Percentiles rank a stretch among this genome's conserved stretches.
These are phyloP conservation scores for Brachionus koreanus DNA, from an alignment of 1,140 invertebrate genomes.

Conservation along the genomic window DNA sequence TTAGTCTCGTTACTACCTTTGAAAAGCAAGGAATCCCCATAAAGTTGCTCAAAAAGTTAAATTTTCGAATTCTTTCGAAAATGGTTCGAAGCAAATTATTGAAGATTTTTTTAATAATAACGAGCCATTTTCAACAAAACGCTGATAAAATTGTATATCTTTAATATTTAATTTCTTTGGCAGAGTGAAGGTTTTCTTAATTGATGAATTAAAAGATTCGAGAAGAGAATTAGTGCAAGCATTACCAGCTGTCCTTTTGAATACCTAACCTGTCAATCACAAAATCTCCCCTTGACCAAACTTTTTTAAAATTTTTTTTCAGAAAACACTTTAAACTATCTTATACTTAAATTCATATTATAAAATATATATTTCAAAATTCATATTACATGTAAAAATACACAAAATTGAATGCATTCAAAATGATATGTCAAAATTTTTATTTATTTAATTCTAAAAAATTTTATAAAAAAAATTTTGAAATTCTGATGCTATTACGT, in stretches of 20 bases:
- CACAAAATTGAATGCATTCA: too few species aligned
- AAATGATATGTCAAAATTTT: too few species aligned
- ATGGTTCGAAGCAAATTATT: not conserved
- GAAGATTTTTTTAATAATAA: not conserved
- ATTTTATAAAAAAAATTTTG: too few species aligned
- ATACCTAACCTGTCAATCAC: not conserved
- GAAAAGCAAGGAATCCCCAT: not conserved
- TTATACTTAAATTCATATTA: not conserved
- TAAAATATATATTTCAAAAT: too few species aligned
- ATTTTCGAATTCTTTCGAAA: not conserved
- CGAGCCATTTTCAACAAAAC: not conserved
- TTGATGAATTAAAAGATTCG: constrained; percentile 1
- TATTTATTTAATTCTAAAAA: too few species aligned
- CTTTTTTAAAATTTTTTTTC: not conserved
- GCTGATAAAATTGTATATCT: not conserved
- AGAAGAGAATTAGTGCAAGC: not conserved
- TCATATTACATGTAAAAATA: too few species aligned
- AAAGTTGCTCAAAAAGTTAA: not conserved
- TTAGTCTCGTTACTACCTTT: not conserved
- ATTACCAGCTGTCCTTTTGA: not conserved
- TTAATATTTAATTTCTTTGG: not conserved
- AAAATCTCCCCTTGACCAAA: not conserved
- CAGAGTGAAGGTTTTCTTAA: not conserved
- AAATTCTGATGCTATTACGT: too few species aligned
- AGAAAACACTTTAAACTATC: not conserved